Base-by-base conservation (phyloP, 1,140 invertebrate genomes). In the Myzus persicae region DNA sequence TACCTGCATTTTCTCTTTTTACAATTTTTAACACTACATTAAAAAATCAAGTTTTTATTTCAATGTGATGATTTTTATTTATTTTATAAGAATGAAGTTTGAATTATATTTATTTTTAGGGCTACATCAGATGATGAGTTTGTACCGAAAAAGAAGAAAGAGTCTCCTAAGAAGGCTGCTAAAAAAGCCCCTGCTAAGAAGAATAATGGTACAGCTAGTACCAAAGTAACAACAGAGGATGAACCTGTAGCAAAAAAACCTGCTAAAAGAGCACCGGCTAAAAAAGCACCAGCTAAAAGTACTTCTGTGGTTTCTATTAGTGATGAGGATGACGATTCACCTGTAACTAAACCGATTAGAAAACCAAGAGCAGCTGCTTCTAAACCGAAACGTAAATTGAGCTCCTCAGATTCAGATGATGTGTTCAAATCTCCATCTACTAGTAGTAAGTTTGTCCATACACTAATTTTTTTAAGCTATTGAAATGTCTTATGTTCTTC, bases 141-240 rank as follows among this genome's bases (percentile, higher is more conserved):
- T 51, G 36, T 90, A 26, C 93, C 93, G 7, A 89, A 76, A 76
- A 93, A 93, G 54, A 93, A 93, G 38, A 93, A 89, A 84, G 93
- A 59, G 76, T 89, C 87, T 38, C 85, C 93, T 26, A 93, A 93
- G 6, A 93, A 89, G 26, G 36, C 84, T 87, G 24, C 92, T 38
- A 93, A 88, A 88, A 93, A 84, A 48, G 91, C 97, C 96, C 1
- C 82, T 44, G 82, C 48, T 67, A 84, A 93, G 88, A 93, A 82
- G 24, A 82, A 91, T 14, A 40, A 81, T 54, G 76, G 67, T 48
- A 91, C 44, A 67, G 22, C 90, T 46, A 44, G n/a, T 2, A 46
- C 31, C 6, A 51, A 24, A 8, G 24, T 38, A 54, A 40, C 51
- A 59, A 31, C 46, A 24, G 38, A 90, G 31, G 88, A 40, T 42